Evolutionary conservation across 2,888 invertebrate genomes (phyloP).

Genomic region (Habroteleia sp.): DNA sequence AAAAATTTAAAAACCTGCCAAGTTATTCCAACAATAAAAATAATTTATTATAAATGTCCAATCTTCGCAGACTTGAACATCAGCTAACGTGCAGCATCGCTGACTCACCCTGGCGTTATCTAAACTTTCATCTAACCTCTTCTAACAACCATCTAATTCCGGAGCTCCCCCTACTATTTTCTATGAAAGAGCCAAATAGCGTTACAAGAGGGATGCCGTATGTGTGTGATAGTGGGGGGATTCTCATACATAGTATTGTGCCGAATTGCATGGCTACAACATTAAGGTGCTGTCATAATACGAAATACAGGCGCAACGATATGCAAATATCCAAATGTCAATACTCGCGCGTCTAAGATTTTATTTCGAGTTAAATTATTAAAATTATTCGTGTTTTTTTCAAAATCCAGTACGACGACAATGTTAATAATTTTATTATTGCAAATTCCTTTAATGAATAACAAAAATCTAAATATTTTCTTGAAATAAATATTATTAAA

Average conservation of each 20-base stretch:
- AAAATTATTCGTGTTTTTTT: constrained; percentile 5
- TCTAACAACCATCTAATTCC: constrained; percentile 79
- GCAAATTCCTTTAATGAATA: too few relatives aligned
- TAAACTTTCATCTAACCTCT: constrained; percentile 80
- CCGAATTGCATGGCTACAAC: constrained; percentile 52
- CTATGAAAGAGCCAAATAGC: constrained; percentile 71
- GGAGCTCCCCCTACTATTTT: constrained; percentile 74
- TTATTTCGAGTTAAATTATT: constrained; percentile 26
- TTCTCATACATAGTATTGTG: constrained; percentile 54
- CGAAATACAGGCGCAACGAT: constrained; percentile 44
- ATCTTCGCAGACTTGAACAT: too few relatives aligned
- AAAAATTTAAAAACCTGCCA: too few relatives aligned
- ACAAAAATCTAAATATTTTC: too few relatives aligned
- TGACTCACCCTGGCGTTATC: constrained; percentile 78
- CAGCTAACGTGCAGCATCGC: constrained; percentile 59
- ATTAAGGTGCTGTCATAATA: constrained; percentile 57
- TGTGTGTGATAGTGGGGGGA: constrained; percentile 51
- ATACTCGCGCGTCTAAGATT: constrained; percentile 40
- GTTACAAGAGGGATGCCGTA: constrained; percentile 62
- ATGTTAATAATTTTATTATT: too few relatives aligned
- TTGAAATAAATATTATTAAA: too few relatives aligned
- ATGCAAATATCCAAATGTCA: constrained; percentile 60
- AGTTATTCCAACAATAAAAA: too few relatives aligned
- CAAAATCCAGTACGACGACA: neutral
- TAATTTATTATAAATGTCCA: too few relatives aligned